Conservation (phyloP, 2,888 invertebrate genomes). For the Pristionchus japonicus region DNA sequence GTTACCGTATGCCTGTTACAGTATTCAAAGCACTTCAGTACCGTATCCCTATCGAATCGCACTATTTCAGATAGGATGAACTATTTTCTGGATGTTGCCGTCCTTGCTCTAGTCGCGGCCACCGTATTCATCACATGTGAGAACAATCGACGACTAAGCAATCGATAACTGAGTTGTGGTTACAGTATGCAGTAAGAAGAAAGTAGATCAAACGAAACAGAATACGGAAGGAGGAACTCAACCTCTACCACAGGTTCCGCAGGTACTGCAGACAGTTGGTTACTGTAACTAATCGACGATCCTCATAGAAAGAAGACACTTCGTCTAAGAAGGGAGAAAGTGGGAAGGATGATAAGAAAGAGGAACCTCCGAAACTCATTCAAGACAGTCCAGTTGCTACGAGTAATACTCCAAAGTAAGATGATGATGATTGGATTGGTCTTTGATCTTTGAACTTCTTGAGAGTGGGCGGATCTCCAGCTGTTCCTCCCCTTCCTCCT, state of each 20-base stretch:
- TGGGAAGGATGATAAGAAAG: slow-evolving; percentile 7
- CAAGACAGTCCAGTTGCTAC: background rate
- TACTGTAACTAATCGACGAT: background rate
- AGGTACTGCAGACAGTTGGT: background rate
- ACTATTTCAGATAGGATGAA: slow-evolving; percentile 31
- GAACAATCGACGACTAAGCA: background rate
- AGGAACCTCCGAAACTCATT: background rate
- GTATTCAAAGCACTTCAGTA: background rate
- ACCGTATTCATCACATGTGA: slow-evolving; percentile 11
- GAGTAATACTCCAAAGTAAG: slow-evolving; percentile 22
- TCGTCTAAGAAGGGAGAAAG: slow-evolving; percentile 31
- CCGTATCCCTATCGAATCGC: too few species aligned
- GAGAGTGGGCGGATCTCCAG: slow-evolving; percentile 7
- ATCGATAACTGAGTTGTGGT: background rate
- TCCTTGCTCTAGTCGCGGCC: background rate
- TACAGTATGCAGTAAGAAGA: slow-evolving; percentile 38
- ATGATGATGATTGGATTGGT: background rate
- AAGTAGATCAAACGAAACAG: slow-evolving; percentile 6
- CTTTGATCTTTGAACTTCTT: background rate
- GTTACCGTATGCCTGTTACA: background rate
- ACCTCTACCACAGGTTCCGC: background rate
- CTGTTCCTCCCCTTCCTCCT: background rate
- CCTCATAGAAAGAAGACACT: background rate
- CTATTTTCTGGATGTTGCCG: slow-evolving; percentile 3
- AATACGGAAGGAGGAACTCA: background rate